Conservation (phyloP, 2,888 invertebrate species). For the Dolichopus griseipennis region DNA sequence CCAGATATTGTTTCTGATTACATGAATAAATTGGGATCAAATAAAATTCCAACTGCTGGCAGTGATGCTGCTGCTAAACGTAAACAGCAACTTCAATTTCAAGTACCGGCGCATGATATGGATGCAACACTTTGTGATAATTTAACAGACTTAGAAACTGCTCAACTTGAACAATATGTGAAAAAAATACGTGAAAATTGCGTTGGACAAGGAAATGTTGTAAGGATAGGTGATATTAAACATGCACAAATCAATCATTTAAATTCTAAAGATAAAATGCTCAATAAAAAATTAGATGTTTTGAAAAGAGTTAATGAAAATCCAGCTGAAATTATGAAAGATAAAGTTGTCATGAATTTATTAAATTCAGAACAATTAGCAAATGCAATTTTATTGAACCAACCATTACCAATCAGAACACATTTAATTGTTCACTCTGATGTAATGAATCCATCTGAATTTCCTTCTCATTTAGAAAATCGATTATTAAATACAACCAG, state of each 20-base stretch:
- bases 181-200: constrained; percentile 59
- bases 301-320: constrained; percentile 27
- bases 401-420: constrained; percentile 28
- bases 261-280: background rate
- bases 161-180: constrained; percentile 49
- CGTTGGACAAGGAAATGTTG: constrained; percentile 65
- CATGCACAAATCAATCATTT: constrained; percentile 39
- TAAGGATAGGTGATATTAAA: constrained; percentile 48
- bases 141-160: constrained; percentile 45
- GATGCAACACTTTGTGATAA: constrained; percentile 47
- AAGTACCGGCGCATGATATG: constrained; percentile 76
- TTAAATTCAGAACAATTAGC: constrained; percentile 31
- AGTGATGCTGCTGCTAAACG: constrained; percentile 69
- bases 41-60: constrained; percentile 70
- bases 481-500: constrained; percentile 18
- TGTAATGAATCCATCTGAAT: background rate
- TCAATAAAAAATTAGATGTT: constrained; percentile 16
- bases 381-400: constrained; percentile 28
- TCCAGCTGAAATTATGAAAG: constrained; percentile 25
- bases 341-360: constrained; percentile 29
- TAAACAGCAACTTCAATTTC: constrained; percentile 72
- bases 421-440: constrained; percentile 20
- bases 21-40: constrained; percentile 59
- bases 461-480: background rate
- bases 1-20: constrained; percentile 57